phyloP scores from a whole-genome alignment of 2,888 invertebrate genomes.

The Melanotus villosus region DNA sequence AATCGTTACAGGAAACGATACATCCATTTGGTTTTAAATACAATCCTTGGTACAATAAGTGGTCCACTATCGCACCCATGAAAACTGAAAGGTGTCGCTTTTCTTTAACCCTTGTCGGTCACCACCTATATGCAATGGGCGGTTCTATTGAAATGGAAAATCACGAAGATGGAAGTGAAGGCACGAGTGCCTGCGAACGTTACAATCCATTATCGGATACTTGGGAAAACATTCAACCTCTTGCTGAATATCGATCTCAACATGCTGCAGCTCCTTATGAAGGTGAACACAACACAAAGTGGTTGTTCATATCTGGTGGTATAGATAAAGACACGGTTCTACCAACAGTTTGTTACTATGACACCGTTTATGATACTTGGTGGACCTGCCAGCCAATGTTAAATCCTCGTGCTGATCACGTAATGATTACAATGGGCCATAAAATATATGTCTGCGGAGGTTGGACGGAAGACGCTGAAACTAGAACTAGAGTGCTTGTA shows the following conservation, averaged over 20 bases:
- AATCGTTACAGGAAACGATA: constrained; percentile 77
- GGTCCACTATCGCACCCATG: constrained; percentile 80
- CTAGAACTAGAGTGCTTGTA: constrained; percentile 71
- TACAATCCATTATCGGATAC: constrained; percentile 73
- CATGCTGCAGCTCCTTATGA: constrained; percentile 71
- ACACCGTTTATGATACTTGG: constrained; percentile 72
- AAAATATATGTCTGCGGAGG: constrained; percentile 77
- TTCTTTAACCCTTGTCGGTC: constrained; percentile 74
- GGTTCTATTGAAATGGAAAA: constrained; percentile 75
- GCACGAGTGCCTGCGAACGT: constrained; percentile 70
- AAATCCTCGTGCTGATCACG: constrained; percentile 77
- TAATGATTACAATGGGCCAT: constrained; percentile 73
- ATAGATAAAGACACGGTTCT: constrained; percentile 72
- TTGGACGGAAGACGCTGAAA: constrained; percentile 73
- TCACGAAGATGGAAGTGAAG: constrained; percentile 61
- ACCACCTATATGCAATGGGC: constrained; percentile 75
- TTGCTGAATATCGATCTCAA: constrained; percentile 74
- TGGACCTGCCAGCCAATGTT: constrained; percentile 71
- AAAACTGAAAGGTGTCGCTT: constrained; percentile 77
- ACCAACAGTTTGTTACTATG: constrained; percentile 70
- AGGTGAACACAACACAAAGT: constrained; percentile 64
- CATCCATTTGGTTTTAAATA: constrained; percentile 80
- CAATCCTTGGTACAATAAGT: constrained; percentile 73
- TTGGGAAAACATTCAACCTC: constrained; percentile 73
- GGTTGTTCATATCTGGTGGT: constrained; percentile 70